Conservation (phyloP, 2,113 vertebrate species). For the Alethe castanea region DNA sequence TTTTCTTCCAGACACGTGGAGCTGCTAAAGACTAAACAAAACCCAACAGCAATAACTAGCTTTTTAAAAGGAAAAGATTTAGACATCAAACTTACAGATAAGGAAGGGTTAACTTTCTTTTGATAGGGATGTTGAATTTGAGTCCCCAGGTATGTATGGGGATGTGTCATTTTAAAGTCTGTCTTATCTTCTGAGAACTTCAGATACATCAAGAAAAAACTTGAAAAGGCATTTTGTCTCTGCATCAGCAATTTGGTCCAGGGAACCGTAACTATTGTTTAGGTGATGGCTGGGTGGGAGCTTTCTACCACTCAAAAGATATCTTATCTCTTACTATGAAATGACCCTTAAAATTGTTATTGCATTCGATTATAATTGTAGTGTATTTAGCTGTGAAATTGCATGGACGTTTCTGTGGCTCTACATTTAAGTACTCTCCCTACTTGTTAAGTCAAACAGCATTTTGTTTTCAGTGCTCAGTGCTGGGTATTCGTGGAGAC, state of each 20-base stretch:
- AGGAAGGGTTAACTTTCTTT: background rate
- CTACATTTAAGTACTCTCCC: background rate
- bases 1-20: background rate
- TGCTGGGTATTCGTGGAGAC: background rate
- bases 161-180: background rate
- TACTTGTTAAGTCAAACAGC: conserved; percentile 28
- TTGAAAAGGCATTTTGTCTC: background rate
- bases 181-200: background rate
- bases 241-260: background rate
- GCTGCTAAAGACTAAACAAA: background rate
- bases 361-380: conserved; percentile 45
- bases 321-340: conserved; percentile 4
- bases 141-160: background rate
- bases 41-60: background rate
- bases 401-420: background rate
- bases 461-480: conserved; percentile 14
- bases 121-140: background rate
- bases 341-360: conserved; percentile 60
- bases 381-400: conserved; percentile 62
- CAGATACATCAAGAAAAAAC: background rate
- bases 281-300: background rate
- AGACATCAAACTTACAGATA: background rate
- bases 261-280: background rate
- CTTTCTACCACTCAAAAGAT: background rate
- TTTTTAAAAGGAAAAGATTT: background rate